Percentiles rank a stretch among this genome's conserved stretches.
These are phyloP conservation scores for Grammomys dolichurus DNA, from an alignment of 2,113 vertebrate species.

Conservation along the genomic window DNA sequence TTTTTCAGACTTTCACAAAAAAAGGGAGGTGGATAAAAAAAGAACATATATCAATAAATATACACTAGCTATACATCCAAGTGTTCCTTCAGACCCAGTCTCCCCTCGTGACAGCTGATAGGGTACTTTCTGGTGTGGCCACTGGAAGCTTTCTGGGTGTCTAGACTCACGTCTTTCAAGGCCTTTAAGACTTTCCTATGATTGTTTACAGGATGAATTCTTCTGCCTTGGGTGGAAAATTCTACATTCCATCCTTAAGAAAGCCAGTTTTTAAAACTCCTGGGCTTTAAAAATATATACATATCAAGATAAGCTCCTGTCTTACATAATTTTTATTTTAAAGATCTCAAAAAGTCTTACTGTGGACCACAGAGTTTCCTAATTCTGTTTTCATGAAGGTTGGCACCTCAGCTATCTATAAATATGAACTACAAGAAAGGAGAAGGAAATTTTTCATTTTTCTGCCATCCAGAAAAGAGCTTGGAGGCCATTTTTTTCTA, in stretches of 20 bases:
- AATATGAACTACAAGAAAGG: constrained; percentile 22
- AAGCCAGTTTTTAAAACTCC: constrained; percentile 40
- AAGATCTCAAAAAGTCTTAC: constrained; percentile 18
- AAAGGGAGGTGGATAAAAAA: background rate
- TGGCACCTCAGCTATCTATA: constrained; percentile 46
- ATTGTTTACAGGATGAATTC: constrained; percentile 19
- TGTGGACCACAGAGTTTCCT: constrained; percentile 31
- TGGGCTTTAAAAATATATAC: background rate
- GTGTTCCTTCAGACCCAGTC: background rate
- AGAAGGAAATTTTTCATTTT: constrained; percentile 29
- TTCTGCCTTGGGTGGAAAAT: background rate
- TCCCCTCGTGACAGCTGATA: background rate
- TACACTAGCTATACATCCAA: background rate
- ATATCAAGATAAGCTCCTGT: constrained; percentile 25
- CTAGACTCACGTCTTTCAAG: background rate
- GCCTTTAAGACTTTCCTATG: background rate
- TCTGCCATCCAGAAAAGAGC: background rate
- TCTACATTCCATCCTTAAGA: background rate
- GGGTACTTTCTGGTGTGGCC: background rate
- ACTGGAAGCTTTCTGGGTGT: background rate
- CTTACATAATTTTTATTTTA: constrained; percentile 36
- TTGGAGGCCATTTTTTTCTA: constrained; percentile 1
- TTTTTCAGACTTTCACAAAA: background rate
- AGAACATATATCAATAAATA: background rate
- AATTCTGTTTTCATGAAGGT: constrained; percentile 48